Base-by-base conservation (phyloP, 2,113 vertebrate genomes). In the Dasyprocta punctata region DNA sequence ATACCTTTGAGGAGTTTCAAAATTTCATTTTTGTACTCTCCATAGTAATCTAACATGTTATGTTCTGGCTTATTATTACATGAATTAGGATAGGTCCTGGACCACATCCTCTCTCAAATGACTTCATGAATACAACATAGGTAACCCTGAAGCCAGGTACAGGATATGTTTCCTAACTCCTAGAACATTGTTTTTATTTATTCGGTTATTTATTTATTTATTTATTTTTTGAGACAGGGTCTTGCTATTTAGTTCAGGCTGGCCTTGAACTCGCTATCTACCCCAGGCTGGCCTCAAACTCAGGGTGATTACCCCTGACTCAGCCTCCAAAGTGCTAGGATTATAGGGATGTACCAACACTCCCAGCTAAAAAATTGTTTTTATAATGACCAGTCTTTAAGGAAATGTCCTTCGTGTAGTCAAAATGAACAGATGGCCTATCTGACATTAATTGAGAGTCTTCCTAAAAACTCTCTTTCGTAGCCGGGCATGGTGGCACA, bases 401-500 rank as follows among this genome's bases (percentile, higher is more conserved):
- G 9, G 24, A 95, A 73, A 54, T 75, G n/a, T 33, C 38, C 71
- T 94, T 95, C 78, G 8, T 93, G 33, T 92, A 89, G 36, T 90
- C 49, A 87, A 75, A 94, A 95, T 96, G 75, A 97, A 16, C 16
- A 78, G 56, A 77, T 94, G 86, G 77, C 41, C 17, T 92, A 94
- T 36, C 28, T 83, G 60, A 75, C 9, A 2, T 93, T 96, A 94
- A 93, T 24, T 95, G 54, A 93, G 54, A 86, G 19, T 63, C 63
- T 97, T 86, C 92, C 95, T 97, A 67, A 96, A 86, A 81, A 77
- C 90, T 56, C 69, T 69, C 20, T 87, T 5, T 89, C 65, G 44
- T 94, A 87, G 13, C 30, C 30, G 30, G 13, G 12, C 12, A 36
- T 36, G 30, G 12, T 33, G 63, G 13, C 63, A 65, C 63, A 65